These are phyloP conservation scores for Alexandromys fortis DNA, from an alignment of 2,113 vertebrate genomes.

Conservation along the genomic window DNA sequence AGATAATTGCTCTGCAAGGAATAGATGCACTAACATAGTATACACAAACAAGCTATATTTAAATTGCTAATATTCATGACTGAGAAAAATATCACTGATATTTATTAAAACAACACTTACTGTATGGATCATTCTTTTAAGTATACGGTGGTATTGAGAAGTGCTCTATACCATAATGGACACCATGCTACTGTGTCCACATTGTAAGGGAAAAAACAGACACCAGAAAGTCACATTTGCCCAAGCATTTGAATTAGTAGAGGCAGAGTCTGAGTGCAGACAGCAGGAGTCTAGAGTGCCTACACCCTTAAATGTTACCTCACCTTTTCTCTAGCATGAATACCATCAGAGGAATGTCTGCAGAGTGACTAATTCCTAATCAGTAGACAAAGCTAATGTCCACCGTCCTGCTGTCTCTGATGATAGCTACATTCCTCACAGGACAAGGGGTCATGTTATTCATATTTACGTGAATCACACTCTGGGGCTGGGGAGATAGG, in stretches of 20 bases:
- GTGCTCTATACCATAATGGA: too few species aligned
- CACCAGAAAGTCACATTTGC: background rate
- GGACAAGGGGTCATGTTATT: background rate
- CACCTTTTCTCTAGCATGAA: background rate
- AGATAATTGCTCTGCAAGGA: background rate
- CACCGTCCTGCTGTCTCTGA: background rate
- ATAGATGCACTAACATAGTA: background rate
- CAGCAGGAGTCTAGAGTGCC: background rate
- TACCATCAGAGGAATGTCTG: background rate
- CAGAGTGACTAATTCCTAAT: slow-evolving; percentile 15
- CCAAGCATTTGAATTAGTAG: background rate
- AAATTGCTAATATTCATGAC: background rate
- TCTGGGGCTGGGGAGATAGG: background rate
- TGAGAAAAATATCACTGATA: background rate
- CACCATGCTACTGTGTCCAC: background rate
- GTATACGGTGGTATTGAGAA: background rate
- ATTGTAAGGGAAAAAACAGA: background rate
- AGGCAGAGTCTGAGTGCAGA: background rate
- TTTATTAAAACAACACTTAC: background rate
- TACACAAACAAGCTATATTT: background rate
- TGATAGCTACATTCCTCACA: background rate
- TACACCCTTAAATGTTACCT: background rate
- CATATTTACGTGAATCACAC: background rate
- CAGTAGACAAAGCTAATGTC: background rate
- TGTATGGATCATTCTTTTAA: background rate